These are phyloP conservation scores for Hydropsyche tenuis DNA, from an alignment of 1,140 invertebrate genomes.

Conservation along the genomic window DNA sequence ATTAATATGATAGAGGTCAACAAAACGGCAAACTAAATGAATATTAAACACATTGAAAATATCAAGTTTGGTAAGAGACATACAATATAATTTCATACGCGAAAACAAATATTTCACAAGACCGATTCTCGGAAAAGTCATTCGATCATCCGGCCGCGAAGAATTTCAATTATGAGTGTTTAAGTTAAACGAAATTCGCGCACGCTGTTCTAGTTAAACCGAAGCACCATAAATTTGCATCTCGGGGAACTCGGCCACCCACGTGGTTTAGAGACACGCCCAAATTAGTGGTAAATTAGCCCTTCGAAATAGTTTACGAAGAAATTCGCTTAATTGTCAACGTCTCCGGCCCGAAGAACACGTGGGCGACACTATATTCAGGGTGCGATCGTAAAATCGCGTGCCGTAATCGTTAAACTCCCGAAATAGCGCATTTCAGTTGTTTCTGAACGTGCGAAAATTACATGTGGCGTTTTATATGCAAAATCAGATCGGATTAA, in stretches of 20 bases:
- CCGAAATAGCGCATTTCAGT: too few species aligned
- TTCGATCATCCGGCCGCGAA: conserved; percentile 31
- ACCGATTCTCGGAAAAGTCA: conserved; percentile 15
- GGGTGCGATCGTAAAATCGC: conserved; percentile 12
- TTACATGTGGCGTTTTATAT: too few species aligned
- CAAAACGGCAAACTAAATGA: too few species aligned
- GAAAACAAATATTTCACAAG: too few species aligned
- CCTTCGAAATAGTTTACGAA: not conserved
- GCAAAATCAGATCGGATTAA: too few species aligned
- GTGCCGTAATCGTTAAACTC: too few species aligned
- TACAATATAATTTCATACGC: too few species aligned
- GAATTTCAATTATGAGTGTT: conserved; percentile 15
- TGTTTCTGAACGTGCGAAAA: too few species aligned
- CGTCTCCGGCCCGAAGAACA: not conserved
- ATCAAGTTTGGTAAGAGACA: too few species aligned
- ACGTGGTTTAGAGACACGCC: conserved; percentile 21
- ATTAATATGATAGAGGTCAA: too few species aligned
- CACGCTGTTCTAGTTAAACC: not conserved
- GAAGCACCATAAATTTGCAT: conserved; percentile 22
- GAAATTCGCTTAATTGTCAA: conserved; percentile 17
- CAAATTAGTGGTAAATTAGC: conserved; percentile 40
- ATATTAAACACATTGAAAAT: too few species aligned
- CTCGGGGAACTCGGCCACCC: conserved; percentile 20
- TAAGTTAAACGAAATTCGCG: conserved; percentile 10
- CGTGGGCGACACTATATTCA: not conserved